phyloP scores from a whole-genome alignment of 2,113 vertebrate genomes.

The Phaetusa simplex region DNA sequence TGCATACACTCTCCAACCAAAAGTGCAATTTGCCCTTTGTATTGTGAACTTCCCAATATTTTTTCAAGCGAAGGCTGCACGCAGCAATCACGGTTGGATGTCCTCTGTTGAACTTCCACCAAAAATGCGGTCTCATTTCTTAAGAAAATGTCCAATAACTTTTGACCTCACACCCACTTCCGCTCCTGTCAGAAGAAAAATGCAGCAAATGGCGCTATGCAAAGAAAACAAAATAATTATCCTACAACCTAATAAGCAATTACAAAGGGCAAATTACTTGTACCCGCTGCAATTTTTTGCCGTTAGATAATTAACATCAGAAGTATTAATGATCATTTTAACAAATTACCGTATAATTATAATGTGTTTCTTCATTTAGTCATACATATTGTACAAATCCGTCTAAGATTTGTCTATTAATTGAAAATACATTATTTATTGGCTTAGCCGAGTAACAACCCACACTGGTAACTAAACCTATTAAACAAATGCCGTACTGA shows the following conservation, averaged over 20 bases:
- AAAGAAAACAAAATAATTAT: slow-evolving; percentile 48
- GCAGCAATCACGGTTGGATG: not conserved
- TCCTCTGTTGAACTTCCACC: not conserved
- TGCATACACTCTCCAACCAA: not conserved
- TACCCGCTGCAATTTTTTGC: slow-evolving; percentile 55
- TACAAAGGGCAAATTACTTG: slow-evolving; percentile 33
- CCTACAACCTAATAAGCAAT: slow-evolving; percentile 22
- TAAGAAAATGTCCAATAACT: not conserved
- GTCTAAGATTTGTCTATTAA: slow-evolving; percentile 48
- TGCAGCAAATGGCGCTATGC: not conserved
- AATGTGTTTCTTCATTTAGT: slow-evolving; percentile 38
- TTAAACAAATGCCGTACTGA: not conserved
- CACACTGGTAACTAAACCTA: not conserved
- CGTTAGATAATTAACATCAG: slow-evolving; percentile 59
- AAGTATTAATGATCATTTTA: slow-evolving; percentile 58
- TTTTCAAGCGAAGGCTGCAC: not conserved
- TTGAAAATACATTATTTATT: slow-evolving; percentile 25
- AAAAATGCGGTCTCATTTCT: not conserved
- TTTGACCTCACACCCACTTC: slow-evolving; percentile 4
- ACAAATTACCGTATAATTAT: slow-evolving; percentile 55
- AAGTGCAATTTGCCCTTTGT: not conserved
- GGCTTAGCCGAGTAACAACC: not conserved
- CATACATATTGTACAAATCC: not conserved
- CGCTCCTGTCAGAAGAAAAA: slow-evolving; percentile 32
- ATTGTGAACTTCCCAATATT: not conserved